Conservation (phyloP, 2,888 invertebrate species). For the Caenorhabditis sp. region DNA sequence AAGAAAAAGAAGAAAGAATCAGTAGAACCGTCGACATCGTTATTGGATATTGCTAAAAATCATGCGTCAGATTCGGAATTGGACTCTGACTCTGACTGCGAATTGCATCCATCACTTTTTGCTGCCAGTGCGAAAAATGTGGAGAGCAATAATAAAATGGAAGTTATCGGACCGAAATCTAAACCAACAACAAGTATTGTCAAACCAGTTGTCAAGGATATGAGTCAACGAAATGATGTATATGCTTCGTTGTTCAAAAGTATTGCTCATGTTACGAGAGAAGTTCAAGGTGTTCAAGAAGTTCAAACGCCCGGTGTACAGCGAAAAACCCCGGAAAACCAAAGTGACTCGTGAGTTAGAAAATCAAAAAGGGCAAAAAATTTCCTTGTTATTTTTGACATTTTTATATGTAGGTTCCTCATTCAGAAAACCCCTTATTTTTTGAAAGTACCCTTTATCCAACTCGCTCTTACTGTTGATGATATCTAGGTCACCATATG, state of each 20-base stretch:
- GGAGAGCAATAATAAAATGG: not conserved
- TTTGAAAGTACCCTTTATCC: too few species aligned
- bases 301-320: not conserved
- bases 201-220: constrained; percentile 9
- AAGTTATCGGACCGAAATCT: constrained; percentile 16
- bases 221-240: constrained; percentile 54
- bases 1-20: constrained; percentile 8
- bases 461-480: too few species aligned
- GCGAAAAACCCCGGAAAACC: not conserved
- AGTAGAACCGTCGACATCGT: constrained; percentile 10
- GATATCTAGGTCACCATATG: too few species aligned
- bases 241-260: constrained; percentile 65
- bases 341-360: constrained; percentile 13
- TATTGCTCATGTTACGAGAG: constrained; percentile 40
- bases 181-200: constrained; percentile 12
- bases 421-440: too few species aligned
- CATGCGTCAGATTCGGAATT: constrained; percentile 37
- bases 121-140: not conserved
- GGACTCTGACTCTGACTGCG: constrained; percentile 54
- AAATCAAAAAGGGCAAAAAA: too few species aligned
- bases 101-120: constrained; percentile 55
- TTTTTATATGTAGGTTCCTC: too few species aligned
- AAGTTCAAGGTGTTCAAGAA: constrained; percentile 21
- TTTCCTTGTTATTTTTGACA: too few species aligned
- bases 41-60: constrained; percentile 40